Conservation (phyloP, 2,888 invertebrate genomes). For the Branchipolynoe longqiensis region DNA sequence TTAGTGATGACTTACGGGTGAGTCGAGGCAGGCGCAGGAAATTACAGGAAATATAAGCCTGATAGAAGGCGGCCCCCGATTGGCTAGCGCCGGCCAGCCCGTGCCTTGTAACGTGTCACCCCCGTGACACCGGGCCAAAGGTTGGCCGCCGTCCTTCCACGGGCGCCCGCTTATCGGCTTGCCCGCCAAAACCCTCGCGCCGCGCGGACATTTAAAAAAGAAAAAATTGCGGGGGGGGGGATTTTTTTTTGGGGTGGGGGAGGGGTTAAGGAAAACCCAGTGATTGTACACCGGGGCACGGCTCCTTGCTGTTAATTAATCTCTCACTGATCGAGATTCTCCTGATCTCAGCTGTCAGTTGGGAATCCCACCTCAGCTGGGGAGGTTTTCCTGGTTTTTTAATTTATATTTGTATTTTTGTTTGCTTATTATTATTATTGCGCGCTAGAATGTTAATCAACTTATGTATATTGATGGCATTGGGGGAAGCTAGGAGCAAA, state of each 20-base stretch:
- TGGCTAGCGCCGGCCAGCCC: conserved; percentile 20
- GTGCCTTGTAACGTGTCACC: conserved; percentile 44
- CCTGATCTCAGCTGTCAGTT: no score
- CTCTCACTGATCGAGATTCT: no score
- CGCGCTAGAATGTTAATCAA: no score
- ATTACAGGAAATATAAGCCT: conserved; percentile 57
- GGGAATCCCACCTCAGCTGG: no score
- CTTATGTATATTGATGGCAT: conserved; percentile 45
- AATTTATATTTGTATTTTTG: no score
- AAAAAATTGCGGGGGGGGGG: no score
- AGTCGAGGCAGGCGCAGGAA: conserved; percentile 39
- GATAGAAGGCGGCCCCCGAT: conserved; percentile 44
- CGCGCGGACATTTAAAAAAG: neutral
- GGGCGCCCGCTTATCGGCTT: conserved; percentile 34
- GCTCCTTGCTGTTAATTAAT: no score
- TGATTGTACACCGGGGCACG: no score
- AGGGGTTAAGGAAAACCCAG: no score
- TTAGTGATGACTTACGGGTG: conserved; percentile 50
- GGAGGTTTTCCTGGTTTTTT: no score
- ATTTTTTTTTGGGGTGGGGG: no score
- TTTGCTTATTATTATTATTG: no score
- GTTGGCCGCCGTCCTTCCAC: conserved; percentile 42
- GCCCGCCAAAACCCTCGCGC: neutral
- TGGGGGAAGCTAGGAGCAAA: neutral
- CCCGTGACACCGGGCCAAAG: conserved; percentile 37